Evolutionary conservation across 2,888 invertebrate species (phyloP).

Genomic region (Cryptophagus acutangulus): DNA sequence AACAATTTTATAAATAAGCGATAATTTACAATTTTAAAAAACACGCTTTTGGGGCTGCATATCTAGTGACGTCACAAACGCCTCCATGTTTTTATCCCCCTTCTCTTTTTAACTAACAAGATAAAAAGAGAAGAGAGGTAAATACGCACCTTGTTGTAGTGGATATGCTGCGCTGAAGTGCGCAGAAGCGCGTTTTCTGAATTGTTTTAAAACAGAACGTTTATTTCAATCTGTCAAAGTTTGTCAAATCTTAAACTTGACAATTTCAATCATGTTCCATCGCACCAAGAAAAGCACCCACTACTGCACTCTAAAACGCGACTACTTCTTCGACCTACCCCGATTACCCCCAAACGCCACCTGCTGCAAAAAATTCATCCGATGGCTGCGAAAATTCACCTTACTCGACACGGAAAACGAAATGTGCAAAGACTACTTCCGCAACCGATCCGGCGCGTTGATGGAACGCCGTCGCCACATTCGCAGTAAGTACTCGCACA

Average conservation of each 20-base stretch:
- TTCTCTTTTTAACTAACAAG: too few species aligned
- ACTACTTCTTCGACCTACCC: background rate
- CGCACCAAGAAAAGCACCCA: background rate
- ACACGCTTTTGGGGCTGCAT: too few species aligned
- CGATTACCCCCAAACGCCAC: conserved; percentile 3
- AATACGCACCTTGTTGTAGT: too few species aligned
- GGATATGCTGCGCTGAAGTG: too few species aligned
- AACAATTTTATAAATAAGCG: too few species aligned
- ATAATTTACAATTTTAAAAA: too few species aligned
- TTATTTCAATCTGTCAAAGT: background rate
- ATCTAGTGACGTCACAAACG: too few species aligned
- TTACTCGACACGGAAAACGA: background rate
- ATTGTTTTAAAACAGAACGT: too few species aligned
- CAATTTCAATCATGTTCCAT: background rate
- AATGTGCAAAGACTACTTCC: background rate
- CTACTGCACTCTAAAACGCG: background rate
- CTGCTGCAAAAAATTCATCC: background rate
- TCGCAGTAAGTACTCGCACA: background rate
- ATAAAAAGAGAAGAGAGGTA: too few species aligned
- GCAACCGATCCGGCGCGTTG: background rate
- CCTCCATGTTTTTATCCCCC: too few species aligned
- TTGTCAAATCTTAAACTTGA: background rate
- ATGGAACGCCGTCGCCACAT: conserved; percentile 1
- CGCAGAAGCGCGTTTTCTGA: too few species aligned
- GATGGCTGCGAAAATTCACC: background rate